A percentile compares a stretch with the other conserved stretches of the same genome.
Conservation (phyloP, 2,888 invertebrate species). For the Gymnoscelis rufifasciata region DNA sequence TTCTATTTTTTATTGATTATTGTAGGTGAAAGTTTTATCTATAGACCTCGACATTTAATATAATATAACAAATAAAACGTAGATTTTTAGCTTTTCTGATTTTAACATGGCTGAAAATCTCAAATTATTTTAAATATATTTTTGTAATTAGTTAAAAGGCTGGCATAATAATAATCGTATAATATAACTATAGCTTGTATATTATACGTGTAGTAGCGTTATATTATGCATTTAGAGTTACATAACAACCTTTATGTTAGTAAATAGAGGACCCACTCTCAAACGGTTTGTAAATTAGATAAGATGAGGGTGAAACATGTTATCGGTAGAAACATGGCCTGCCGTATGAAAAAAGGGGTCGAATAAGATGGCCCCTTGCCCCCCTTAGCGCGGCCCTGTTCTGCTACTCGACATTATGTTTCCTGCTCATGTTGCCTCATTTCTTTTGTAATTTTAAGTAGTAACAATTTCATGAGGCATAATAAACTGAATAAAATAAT, state of each 20-base stretch:
- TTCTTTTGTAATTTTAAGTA: slow-evolving; percentile 47
- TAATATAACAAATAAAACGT: too few relatives aligned
- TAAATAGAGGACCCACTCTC: slow-evolving; percentile 48
- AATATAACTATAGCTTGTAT: slow-evolving; percentile 67
- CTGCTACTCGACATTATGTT: slow-evolving; percentile 1
- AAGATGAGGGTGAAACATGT: slow-evolving; percentile 29
- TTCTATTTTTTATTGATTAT: too few relatives aligned
- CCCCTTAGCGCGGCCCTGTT: slow-evolving; percentile 8
- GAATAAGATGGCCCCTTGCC: slow-evolving; percentile 9
- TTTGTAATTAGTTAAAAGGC: slow-evolving; percentile 32
- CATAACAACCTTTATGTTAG: slow-evolving; percentile 61
- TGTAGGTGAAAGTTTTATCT: too few relatives aligned
- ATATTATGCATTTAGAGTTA: slow-evolving; percentile 67
- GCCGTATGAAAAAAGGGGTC: background rate
- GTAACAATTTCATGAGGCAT: slow-evolving; percentile 60
- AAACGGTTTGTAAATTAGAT: slow-evolving; percentile 27
- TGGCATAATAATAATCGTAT: slow-evolving; percentile 61
- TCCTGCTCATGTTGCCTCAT: slow-evolving; percentile 22
- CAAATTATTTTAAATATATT: too few relatives aligned
- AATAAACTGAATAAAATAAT: slow-evolving; percentile 37
- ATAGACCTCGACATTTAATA: too few relatives aligned
- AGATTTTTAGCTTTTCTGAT: too few relatives aligned
- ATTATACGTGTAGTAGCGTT: slow-evolving; percentile 67
- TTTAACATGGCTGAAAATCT: too few relatives aligned
- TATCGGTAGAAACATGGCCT: background rate